Evolutionary conservation across 2,113 vertebrate genomes (phyloP).

Genomic region (Poeciliopsis retropinna): DNA sequence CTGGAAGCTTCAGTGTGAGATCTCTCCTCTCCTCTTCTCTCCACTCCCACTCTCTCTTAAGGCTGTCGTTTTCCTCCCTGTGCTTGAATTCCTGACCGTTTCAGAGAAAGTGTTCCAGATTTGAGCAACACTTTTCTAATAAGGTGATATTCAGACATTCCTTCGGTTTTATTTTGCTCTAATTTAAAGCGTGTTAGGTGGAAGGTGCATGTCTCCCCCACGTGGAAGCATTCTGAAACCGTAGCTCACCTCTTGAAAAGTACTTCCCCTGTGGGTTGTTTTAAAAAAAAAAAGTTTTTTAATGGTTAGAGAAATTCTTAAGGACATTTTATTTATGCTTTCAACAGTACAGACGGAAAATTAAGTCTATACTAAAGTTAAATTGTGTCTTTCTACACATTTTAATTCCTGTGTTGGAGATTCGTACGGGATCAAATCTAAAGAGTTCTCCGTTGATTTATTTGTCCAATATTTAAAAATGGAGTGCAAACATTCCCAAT

Average conservation of each 20-base stretch:
- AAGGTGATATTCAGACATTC: constrained; percentile 70
- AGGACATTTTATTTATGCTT: background rate
- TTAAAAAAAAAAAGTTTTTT: background rate
- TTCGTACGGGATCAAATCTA: background rate
- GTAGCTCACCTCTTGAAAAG: background rate
- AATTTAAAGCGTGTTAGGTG: constrained; percentile 17
- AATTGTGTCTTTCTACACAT: background rate
- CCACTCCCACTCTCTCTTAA: background rate
- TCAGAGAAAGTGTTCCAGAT: constrained; percentile 23
- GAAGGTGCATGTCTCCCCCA: constrained; percentile 71
- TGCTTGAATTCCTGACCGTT: constrained; percentile 12
- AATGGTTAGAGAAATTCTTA: background rate
- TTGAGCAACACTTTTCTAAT: constrained; percentile 49
- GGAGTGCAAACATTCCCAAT: no score
- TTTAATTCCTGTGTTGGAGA: background rate
- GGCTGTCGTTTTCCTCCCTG: background rate
- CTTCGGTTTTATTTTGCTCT: constrained; percentile 35
- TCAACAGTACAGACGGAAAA: background rate
- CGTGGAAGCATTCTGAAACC: constrained; percentile 66
- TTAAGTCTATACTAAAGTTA: background rate
- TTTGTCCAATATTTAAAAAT: background rate
- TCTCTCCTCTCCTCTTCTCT: constrained; percentile 7
- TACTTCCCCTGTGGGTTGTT: background rate
- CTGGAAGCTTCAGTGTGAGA: constrained; percentile 39
- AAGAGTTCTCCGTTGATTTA: background rate